Conservation (phyloP, 2,888 invertebrate species). For the Idaea biselata region DNA sequence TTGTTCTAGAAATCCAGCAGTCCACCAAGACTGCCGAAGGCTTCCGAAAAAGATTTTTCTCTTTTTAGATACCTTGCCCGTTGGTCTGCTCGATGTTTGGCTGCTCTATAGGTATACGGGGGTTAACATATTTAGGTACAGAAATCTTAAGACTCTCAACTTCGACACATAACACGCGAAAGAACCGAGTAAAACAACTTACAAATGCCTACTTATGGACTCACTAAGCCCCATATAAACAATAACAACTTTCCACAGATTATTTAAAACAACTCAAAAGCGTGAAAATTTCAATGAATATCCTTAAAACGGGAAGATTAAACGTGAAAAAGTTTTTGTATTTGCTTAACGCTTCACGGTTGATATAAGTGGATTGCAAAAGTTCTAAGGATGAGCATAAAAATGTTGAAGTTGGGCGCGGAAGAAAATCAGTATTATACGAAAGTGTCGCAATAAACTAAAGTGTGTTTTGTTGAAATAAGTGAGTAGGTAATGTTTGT, state of each 20-base stretch:
- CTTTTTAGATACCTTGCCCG: no score
- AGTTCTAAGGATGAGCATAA: constrained; percentile 77
- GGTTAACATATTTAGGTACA: no score
- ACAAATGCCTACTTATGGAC: constrained; percentile 8
- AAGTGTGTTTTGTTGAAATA: constrained; percentile 65
- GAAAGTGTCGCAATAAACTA: constrained; percentile 66
- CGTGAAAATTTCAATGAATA: constrained; percentile 74
- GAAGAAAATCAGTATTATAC: constrained; percentile 66
- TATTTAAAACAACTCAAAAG: constrained; percentile 67
- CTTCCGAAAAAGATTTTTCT: no score
- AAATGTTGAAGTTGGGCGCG: constrained; percentile 65
- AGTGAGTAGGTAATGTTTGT: constrained; percentile 52
- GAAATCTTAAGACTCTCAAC: no score
- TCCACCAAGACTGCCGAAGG: no score
- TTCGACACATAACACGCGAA: background rate
- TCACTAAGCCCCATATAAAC: constrained; percentile 21
- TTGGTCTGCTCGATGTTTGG: no score
- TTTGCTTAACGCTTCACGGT: constrained; percentile 77
- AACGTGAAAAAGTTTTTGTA: constrained; percentile 76
- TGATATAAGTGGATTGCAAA: constrained; percentile 81
- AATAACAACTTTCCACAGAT: constrained; percentile 56
- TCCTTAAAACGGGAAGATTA: constrained; percentile 75
- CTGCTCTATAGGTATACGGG: no score
- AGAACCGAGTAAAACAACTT: constrained; percentile 12
- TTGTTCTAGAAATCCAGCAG: no score